Base-by-base conservation (phyloP, 2,113 vertebrate species). In the Maccullochella peelii region DNA sequence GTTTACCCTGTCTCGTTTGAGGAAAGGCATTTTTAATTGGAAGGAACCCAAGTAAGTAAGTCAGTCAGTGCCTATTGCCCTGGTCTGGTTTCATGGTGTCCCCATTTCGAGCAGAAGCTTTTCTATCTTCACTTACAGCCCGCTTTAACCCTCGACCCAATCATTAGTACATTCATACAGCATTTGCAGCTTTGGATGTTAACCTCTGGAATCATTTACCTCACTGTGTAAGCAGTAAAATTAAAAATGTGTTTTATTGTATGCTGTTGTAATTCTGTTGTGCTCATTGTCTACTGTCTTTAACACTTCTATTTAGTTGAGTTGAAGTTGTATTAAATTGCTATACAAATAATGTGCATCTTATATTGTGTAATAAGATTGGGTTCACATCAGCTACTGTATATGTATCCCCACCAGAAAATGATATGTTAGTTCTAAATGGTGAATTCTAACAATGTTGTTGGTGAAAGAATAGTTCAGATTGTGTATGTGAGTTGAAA, bases 61-160 rank as follows among this genome's bases (percentile, higher is more conserved):
- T 77, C 61, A 52, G 68, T 73, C 40, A 78, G 36, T 47, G 49
- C 27, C 57, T 52, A 1, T 50, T 68, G 8, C 25, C 20, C 25
- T n/a, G 25, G 44, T 73, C 47, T 83, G 21, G 16, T 77, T 71
- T 62, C 58, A 52, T 12, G 1, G 14, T 58, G 47, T 78, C 52
- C 59, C 61, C 25, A 57, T 79, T 80, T 67, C 8, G 50, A 80
- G 5, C 47, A 11, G n/a, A 52, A 21, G 15, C 23, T 16, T 58
- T 36, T 42, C 18, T 61, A 47, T 54, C 16, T 59, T 77, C 8
- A 67, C 23, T n/a, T 58, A 33, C 77, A 75, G n/a, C 20, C n/a
- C 42, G n/a, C 47, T 50, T 20, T 33, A 15, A 63, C 52, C 18
- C 23, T 33, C n/a, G 1, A 40, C 18, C 23, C 44, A 40, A 12